Conservation (phyloP, 2,888 invertebrate genomes). For the Torymus tubicola region DNA sequence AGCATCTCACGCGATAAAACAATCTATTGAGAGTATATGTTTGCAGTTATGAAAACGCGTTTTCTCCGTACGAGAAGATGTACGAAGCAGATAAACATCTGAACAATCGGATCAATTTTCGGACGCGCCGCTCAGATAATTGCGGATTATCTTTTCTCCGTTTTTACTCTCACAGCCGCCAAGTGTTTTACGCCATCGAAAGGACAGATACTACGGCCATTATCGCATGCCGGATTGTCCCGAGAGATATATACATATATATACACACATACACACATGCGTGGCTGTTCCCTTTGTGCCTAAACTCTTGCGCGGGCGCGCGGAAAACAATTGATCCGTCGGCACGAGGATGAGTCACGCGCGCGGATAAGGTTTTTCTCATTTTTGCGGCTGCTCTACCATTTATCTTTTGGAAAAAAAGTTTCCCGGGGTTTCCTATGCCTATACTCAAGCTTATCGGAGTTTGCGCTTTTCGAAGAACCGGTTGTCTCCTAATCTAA, state of each 20-base stretch:
- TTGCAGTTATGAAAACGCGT: no score
- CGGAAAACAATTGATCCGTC: slow-evolving; percentile 46
- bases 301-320: background rate
- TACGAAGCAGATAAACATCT: no score
- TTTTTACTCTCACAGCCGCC: background rate
- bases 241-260: slow-evolving; percentile 14
- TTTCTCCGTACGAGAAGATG: no score
- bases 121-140: slow-evolving; percentile 21
- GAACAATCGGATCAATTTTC: no score
- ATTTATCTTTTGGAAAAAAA: background rate
- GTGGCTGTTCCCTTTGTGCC: background rate
- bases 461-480: no score
- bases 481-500: no score
- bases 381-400: slow-evolving; percentile 18
- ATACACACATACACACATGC: background rate
- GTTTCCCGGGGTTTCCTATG: background rate
- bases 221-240: slow-evolving; percentile 29
- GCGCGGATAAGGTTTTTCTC: slow-evolving; percentile 28
- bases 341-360: slow-evolving; percentile 25
- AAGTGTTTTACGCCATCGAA: slow-evolving; percentile 42
- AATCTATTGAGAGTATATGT: no score
- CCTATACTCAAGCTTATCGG: no score
- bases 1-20: no score
- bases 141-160: slow-evolving; percentile 29
- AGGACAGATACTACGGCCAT: slow-evolving; percentile 25